These are phyloP conservation scores for Yponomeuta cagnagella DNA, from an alignment of 2,888 invertebrate species.

Conservation along the genomic window DNA sequence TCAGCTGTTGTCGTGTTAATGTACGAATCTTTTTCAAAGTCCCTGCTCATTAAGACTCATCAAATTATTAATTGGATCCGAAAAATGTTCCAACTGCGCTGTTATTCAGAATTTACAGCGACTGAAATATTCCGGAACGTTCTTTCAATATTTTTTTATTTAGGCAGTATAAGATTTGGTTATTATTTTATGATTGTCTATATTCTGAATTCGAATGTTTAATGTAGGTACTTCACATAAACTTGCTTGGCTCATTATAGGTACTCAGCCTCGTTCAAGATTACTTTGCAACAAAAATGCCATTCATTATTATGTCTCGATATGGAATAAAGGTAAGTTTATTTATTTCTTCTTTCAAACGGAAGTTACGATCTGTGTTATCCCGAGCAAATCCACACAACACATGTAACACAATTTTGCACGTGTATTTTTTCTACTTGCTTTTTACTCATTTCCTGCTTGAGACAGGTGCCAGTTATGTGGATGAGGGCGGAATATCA, in stretches of 20 bases:
- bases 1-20: neutral
- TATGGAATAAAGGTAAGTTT: neutral
- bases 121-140: neutral
- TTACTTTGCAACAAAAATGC: neutral
- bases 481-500: neutral
- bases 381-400: neutral
- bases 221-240: no score
- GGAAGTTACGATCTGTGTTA: neutral
- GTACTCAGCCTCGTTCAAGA: neutral
- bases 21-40: neutral
- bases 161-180: no score
- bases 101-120: neutral
- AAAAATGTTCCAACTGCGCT: neutral
- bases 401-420: slow-evolving; percentile 1
- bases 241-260: no score
- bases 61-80: neutral
- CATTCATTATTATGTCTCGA: no score
- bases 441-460: neutral
- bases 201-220: no score
- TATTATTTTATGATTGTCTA: no score
- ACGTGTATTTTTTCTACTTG: neutral
- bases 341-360: neutral
- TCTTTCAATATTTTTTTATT: neutral
- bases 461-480: neutral
- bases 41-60: slow-evolving; percentile 7